Evolutionary conservation across 2,113 vertebrate genomes (phyloP).

Genomic region (Thinocorus orbignyianus): DNA sequence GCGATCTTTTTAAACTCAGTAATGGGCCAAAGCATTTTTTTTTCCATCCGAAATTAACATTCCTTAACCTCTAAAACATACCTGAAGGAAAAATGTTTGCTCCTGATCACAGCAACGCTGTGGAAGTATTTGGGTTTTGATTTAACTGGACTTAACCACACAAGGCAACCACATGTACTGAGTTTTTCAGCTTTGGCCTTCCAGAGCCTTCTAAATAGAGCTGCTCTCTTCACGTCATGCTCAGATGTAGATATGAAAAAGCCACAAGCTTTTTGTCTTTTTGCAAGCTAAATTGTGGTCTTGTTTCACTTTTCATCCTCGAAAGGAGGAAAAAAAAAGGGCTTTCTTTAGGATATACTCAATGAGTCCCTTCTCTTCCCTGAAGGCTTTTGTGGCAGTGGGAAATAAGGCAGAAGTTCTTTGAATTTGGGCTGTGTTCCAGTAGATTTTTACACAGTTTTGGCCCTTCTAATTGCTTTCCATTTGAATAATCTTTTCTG

Average conservation of each 20-base stretch:
- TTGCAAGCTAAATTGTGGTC: conserved; percentile 30
- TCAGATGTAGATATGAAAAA: conserved; percentile 20
- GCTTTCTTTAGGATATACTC: conserved; percentile 8
- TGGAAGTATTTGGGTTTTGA: neutral
- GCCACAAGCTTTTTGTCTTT: neutral
- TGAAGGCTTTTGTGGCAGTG: neutral
- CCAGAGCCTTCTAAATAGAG: neutral
- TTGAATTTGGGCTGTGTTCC: conserved; percentile 26
- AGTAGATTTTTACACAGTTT: conserved; percentile 9
- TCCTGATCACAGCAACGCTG: neutral
- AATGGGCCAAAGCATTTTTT: neutral
- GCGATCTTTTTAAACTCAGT: neutral
- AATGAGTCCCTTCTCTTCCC: conserved; percentile 17
- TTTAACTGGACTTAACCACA: neutral
- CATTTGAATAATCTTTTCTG: neutral
- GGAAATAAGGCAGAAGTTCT: conserved; percentile 34
- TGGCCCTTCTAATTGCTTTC: neutral
- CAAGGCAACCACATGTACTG: neutral
- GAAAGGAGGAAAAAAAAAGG: neutral
- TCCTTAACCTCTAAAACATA: neutral
- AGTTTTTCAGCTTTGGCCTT: neutral
- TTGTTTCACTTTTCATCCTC: conserved; percentile 3
- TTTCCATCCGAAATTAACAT: neutral
- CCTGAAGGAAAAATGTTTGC: neutral
- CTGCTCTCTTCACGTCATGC: neutral